Conservation (phyloP, 2,113 vertebrate genomes). For the Enhydra lutris region DNA sequence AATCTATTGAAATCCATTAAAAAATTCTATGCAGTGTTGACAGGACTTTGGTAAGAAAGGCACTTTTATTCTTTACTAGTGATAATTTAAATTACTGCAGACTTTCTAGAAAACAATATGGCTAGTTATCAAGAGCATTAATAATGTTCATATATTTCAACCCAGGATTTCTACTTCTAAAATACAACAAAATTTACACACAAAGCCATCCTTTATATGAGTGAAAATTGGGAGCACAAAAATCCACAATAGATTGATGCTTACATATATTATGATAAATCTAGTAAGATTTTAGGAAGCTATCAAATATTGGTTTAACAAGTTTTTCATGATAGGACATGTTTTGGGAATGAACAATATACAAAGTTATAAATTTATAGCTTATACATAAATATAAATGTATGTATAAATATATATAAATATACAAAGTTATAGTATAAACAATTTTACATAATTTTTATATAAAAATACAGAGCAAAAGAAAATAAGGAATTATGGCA, state of each 20-base stretch:
- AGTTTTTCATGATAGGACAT: not conserved
- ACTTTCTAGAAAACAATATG: slow-evolving; percentile 3
- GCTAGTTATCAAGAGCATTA: not conserved
- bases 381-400: too few species aligned
- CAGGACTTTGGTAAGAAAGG: slow-evolving; percentile 1
- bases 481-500: not conserved
- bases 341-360: not conserved
- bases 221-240: not conserved
- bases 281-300: not conserved
- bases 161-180: slow-evolving; percentile 2
- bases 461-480: not conserved
- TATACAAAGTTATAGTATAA: not conserved
- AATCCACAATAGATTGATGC: not conserved
- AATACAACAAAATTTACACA: not conserved
- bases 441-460: not conserved
- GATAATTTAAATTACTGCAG: not conserved
- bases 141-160: not conserved
- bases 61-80: not conserved
- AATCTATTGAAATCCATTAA: not conserved
- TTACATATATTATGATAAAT: slow-evolving; percentile 2
- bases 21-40: not conserved
- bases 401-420: not conserved
- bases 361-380: not conserved
- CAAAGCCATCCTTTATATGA: not conserved
- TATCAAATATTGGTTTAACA: slow-evolving; percentile 29